Evolutionary conservation across 2,113 vertebrate genomes (phyloP), one percentile per base, ranked within the genome.

Genomic region (Pteruthius melanotis): DNA sequence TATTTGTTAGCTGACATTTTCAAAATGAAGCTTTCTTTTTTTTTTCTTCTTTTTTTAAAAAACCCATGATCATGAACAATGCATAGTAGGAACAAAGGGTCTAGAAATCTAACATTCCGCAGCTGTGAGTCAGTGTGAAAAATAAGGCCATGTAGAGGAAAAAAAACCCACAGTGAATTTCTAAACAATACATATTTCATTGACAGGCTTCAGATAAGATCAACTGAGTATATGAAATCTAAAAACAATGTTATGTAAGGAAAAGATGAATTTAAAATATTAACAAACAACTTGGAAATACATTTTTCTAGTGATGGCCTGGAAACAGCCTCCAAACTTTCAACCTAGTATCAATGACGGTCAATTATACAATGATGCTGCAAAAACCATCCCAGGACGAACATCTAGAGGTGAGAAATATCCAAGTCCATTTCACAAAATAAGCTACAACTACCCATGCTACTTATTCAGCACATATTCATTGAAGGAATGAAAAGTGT

Each of bases 81-180:
- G 76, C 83, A 87, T 77, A 95, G 87, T 93, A 42, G 71, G 76
- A 96, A 96, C 95, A 96, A 96, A 95, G 68, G 64, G 76, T 95
- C 87, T 92, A 93, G 85, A 96, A 95, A 94, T 90, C 90, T 86
- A 91, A 90, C 92, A 95, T 95, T 94, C 94, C 95, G 93, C 92
- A 93, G 94, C 92, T 94, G 93, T 96, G 94, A 96, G 79, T 92
- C 95, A 91, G 42, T 88, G 79, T 87, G 75, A 93, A 89, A 96
- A 95, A 95, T 83, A 91, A 90, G 85, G 79, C 92, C 64, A 90
- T 47, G 59, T n/a, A 94, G 72, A 94, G 60, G 68, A 5, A 94
- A 93, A 90, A 86, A 92, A 68, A 1, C 0, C 31, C 47, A 87
- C 35, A 89, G 27, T 56, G 68, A 77, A 59, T 71, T 94, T 90